phyloP scores from a whole-genome alignment of 2,797 vertebrate species.

The Rhinoraja longicauda region DNA sequence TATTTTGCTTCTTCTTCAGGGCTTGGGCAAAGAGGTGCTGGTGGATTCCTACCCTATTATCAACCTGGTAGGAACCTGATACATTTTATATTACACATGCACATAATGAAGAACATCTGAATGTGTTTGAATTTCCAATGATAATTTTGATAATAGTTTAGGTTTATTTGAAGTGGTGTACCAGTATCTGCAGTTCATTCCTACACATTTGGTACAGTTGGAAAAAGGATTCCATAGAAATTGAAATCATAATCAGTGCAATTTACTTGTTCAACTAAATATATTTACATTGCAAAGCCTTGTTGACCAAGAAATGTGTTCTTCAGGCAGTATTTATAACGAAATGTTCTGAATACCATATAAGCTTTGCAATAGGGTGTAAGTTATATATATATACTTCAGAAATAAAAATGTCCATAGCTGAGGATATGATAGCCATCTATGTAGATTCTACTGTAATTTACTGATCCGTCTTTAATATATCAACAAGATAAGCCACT shows the following conservation, averaged over 20 bases:
- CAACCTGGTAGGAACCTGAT: conserved; percentile 15
- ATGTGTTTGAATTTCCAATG: neutral
- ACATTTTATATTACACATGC: neutral
- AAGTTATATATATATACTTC: neutral
- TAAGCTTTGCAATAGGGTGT: neutral
- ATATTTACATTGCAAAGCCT: neutral
- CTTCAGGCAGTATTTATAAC: neutral
- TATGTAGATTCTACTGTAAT: neutral
- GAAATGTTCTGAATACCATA: neutral
- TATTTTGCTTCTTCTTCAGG: conserved; percentile 23
- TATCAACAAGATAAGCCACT: neutral
- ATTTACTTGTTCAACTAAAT: neutral
- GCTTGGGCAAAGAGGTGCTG: neutral
- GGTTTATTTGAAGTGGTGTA: neutral
- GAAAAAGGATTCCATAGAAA: neutral
- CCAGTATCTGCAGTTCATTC: too few relatives aligned
- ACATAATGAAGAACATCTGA: too few relatives aligned
- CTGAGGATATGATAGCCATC: neutral
- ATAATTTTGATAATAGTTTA: neutral
- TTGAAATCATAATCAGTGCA: neutral
- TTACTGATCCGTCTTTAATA: neutral
- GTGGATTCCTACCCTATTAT: conserved; percentile 8
- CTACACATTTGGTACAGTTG: too few relatives aligned
- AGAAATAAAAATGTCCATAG: neutral
- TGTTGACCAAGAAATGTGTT: neutral